These are phyloP conservation scores for Centropus unirufus DNA, from an alignment of 2,113 vertebrate genomes.

Conservation along the genomic window DNA sequence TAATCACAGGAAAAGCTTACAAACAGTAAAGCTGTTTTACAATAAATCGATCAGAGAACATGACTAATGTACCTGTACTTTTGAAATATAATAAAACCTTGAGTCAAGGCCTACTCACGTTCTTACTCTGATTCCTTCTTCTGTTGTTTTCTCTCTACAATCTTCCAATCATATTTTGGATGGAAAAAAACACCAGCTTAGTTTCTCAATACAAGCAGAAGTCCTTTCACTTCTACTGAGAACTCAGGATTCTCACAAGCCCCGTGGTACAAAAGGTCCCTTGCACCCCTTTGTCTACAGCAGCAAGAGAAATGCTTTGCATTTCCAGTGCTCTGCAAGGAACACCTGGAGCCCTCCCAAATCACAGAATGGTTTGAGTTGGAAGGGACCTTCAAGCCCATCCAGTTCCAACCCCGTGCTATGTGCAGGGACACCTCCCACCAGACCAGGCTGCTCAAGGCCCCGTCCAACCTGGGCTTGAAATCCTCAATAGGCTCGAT, in stretches of 20 bases:
- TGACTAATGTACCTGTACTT: conserved; percentile 74
- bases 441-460: no score
- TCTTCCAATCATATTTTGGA: conserved; percentile 64
- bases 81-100: conserved; percentile 58
- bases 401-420: no score
- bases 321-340: neutral
- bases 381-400: no score
- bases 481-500: neutral
- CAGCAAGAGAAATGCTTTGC: neutral
- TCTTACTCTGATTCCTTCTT: conserved; percentile 66
- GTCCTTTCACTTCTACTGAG: conserved; percentile 68
- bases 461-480: no score
- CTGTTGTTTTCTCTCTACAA: conserved; percentile 63
- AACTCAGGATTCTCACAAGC: conserved; percentile 52
- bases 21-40: conserved; percentile 60
- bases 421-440: no score
- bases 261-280: neutral
- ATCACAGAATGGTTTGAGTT: neutral
- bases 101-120: conserved; percentile 72
- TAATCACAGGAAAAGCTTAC: conserved; percentile 28
- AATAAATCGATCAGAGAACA: conserved; percentile 73
- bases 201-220: conserved; percentile 58
- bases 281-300: neutral
- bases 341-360: neutral
- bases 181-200: conserved; percentile 65